Evolutionary conservation across 2,113 vertebrate species (phyloP).

Genomic region (Lycocorax pyrrhopterus): DNA sequence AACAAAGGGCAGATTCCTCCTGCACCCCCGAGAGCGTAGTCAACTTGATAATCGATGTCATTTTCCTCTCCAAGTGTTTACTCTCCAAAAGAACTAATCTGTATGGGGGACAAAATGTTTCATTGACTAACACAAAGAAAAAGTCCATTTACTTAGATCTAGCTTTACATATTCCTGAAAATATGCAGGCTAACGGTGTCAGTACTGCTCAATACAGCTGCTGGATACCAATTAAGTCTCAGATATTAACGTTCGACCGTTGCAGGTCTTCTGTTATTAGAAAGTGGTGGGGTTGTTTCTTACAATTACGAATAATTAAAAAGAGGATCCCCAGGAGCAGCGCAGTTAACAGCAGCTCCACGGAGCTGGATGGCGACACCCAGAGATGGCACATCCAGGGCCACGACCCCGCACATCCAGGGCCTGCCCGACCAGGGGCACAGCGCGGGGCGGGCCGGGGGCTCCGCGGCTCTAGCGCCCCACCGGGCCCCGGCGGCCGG

Average conservation of each 20-base stretch:
- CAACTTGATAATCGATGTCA: constrained; percentile 99
- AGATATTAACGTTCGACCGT: background rate
- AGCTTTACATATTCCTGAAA: background rate
- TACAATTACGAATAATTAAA: background rate
- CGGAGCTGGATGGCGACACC: fast-evolving
- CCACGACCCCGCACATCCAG: background rate
- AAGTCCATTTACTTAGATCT: background rate
- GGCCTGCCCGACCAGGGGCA: background rate
- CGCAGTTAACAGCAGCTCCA: background rate
- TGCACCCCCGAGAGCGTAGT: constrained; percentile 95
- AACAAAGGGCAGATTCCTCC: constrained; percentile 96
- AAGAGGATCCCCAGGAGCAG: too few relatives aligned
- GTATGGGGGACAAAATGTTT: background rate
- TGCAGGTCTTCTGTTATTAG: background rate
- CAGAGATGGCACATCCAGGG: background rate
- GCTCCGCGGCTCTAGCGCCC: background rate
- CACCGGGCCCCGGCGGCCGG: background rate
- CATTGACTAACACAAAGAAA: background rate
- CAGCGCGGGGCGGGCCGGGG: background rate
- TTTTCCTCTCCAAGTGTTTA: constrained; percentile 60
- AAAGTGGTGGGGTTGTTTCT: background rate
- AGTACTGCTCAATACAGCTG: background rate
- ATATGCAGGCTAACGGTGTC: fast-evolving
- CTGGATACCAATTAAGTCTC: background rate
- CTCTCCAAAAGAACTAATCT: background rate